Conservation (phyloP, 92 coral and sea anemone genomes). For the Heliopora coerulea region DNA sequence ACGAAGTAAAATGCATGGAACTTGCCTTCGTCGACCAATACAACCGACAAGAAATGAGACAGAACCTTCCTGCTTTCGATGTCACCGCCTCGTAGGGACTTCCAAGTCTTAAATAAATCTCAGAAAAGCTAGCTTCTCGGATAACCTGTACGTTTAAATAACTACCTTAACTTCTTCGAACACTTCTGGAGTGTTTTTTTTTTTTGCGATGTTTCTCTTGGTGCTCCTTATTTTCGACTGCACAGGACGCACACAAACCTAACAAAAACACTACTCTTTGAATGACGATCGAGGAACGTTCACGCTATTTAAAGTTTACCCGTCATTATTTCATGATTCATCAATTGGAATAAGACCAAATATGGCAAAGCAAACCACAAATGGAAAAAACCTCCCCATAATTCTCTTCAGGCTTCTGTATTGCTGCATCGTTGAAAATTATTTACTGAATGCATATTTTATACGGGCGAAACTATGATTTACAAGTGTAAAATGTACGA, state of each 20-base stretch:
- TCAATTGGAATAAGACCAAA: constrained; percentile 31
- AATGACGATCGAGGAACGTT: constrained; percentile 13
- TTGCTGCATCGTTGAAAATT: background rate
- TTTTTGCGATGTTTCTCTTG: background rate
- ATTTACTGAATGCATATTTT: background rate
- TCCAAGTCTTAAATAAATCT: constrained; percentile 13
- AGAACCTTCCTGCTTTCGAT: background rate
- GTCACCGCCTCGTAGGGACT: constrained; percentile 11
- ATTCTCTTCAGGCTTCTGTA: background rate
- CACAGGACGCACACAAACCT: too few species aligned
- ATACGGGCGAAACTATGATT: background rate
- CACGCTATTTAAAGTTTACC: constrained; percentile 41
- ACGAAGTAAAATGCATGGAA: constrained; percentile 44
- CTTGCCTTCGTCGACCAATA: background rate
- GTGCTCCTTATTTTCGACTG: background rate
- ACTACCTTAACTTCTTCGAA: constrained; percentile 6
- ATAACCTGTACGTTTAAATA: constrained; percentile 7
- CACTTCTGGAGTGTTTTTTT: constrained; percentile 5
- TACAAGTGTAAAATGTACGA: too few species aligned
- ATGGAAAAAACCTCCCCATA: constrained; percentile 22
- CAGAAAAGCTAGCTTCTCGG: constrained; percentile 24
- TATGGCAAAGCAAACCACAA: constrained; percentile 15
- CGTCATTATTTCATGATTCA: constrained; percentile 24
- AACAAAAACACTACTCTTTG: background rate
- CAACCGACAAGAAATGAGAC: background rate